Evolutionary conservation across 2,113 vertebrate genomes (phyloP), one percentile per base, ranked within the genome.

Genomic region (Alces alces): DNA sequence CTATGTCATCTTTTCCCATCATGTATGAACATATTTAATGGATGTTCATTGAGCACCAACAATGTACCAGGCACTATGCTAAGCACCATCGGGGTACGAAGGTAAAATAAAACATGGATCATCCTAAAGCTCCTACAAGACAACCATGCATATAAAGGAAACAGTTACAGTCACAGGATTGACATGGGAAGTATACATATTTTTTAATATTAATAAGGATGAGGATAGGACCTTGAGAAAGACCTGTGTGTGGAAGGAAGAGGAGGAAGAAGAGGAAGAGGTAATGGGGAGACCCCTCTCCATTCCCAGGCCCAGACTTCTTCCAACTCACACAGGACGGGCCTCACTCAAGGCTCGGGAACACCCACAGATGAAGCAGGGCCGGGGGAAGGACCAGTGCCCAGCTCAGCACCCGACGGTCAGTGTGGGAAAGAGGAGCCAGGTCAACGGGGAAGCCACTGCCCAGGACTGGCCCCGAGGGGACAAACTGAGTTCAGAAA

Each of bases 281-380:
- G 36, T 27, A 43, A 43, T 27, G 70, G 36, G 36, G 70, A 76
- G 70, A 50, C 45, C 76, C 4, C 27, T 30, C 15, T 14, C 39
- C 39, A 27, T 8, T 30, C 45, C 27, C 2, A 1, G 55, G 33
- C 64, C 6, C 43, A 6, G 19, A 30, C n/a, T 27, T 54, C 6
- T 0, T 33, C 33, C 15, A 6, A 3, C 5, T 55, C 54, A 79
- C 1, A 5, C 2, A 23, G 2, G 7, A 11, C 8, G 1, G 11
- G 7, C 10, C 11, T n/a, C 2, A 0, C 2, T 14, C 2, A 10
- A 58, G 17, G 23, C 50, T 52, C 15, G 0, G 25, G 50, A 58
- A 82, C 33, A 33, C 36, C 25, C 13, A 25, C 27, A 43, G 5
- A 25, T 17, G 10, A 61, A 19, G 19, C 3, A 33, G 17, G 45